Percentiles rank a stretch among this genome's conserved stretches.
Conservation (phyloP, 2,113 vertebrate genomes). For the Cromileptes altivelis region DNA sequence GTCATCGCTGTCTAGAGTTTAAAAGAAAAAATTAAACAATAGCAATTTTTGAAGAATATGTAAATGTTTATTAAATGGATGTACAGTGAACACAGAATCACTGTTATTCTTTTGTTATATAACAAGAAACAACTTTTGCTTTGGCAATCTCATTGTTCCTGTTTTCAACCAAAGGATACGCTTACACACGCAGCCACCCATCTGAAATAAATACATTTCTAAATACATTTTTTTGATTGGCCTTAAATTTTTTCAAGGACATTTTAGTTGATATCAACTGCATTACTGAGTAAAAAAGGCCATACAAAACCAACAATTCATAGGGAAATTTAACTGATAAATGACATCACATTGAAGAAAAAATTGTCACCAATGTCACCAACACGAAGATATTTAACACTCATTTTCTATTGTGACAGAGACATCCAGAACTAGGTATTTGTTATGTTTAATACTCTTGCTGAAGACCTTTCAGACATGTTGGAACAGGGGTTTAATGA, state of each 20-base stretch:
- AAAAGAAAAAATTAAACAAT: neutral
- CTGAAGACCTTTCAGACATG: neutral
- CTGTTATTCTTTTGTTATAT: slow-evolving; percentile 50
- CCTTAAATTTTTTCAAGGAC: neutral
- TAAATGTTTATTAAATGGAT: slow-evolving; percentile 60
- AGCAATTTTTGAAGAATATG: slow-evolving; percentile 41
- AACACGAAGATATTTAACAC: neutral
- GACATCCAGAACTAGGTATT: neutral
- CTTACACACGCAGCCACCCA: neutral
- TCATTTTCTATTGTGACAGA: neutral
- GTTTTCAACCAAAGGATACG: neutral
- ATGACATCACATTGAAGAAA: neutral
- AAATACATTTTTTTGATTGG: neutral
- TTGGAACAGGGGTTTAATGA: neutral
- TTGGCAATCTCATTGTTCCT: slow-evolving; percentile 19
- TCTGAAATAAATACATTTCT: slow-evolving; percentile 1
- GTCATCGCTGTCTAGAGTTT: neutral
- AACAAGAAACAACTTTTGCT: slow-evolving; percentile 35
- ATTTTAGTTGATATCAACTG: slow-evolving; percentile 18
- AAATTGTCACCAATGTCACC: neutral
- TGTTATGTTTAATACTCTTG: neutral
- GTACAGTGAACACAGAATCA: slow-evolving; percentile 35
- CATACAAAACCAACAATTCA: slow-evolving; percentile 18
- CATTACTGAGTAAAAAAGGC: slow-evolving; percentile 7
- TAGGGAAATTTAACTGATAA: slow-evolving; percentile 32